Percentiles rank a stretch among this genome's conserved stretches.
phyloP scores from a whole-genome alignment of 2,888 invertebrate genomes.

The Phlogophora meticulosa region DNA sequence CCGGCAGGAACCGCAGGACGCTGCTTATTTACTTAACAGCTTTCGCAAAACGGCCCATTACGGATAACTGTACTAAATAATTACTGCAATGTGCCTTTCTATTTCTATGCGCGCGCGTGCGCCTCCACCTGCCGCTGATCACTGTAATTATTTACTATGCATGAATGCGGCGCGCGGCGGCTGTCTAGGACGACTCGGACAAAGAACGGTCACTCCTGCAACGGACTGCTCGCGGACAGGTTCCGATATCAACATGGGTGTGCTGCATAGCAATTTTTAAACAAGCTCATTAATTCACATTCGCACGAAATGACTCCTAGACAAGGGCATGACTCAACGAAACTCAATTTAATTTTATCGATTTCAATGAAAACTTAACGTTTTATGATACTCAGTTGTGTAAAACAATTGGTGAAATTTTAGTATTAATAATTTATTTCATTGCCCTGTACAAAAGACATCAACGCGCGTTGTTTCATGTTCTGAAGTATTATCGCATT shows the following conservation, averaged over 20 bases:
- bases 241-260: slow-evolving; percentile 85
- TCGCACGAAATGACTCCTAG: slow-evolving; percentile 77
- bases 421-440: slow-evolving; percentile 19
- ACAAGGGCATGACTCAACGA: slow-evolving; percentile 74
- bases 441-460: slow-evolving; percentile 66
- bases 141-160: slow-evolving; percentile 91
- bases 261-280: slow-evolving; percentile 84
- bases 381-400: slow-evolving; percentile 38
- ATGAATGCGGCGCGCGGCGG: slow-evolving; percentile 87
- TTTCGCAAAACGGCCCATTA: slow-evolving; percentile 91
- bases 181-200: slow-evolving; percentile 89
- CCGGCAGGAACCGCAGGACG: slow-evolving; percentile 87
- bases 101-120: slow-evolving; percentile 90
- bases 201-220: slow-evolving; percentile 86
- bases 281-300: slow-evolving; percentile 83
- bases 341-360: slow-evolving; percentile 56
- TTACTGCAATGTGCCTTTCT: slow-evolving; percentile 91
- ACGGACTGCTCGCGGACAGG: slow-evolving; percentile 82
- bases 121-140: slow-evolving; percentile 89
- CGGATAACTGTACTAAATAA: slow-evolving; percentile 91
- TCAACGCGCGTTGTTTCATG: slow-evolving; percentile 64
- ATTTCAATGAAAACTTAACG: slow-evolving; percentile 55
- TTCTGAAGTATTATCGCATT: slow-evolving; percentile 5
- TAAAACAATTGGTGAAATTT: slow-evolving; percentile 19
- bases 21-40: slow-evolving; percentile 90